Conservation (phyloP, 2,797 vertebrate species). For the Chaenodraco wilsoni region DNA sequence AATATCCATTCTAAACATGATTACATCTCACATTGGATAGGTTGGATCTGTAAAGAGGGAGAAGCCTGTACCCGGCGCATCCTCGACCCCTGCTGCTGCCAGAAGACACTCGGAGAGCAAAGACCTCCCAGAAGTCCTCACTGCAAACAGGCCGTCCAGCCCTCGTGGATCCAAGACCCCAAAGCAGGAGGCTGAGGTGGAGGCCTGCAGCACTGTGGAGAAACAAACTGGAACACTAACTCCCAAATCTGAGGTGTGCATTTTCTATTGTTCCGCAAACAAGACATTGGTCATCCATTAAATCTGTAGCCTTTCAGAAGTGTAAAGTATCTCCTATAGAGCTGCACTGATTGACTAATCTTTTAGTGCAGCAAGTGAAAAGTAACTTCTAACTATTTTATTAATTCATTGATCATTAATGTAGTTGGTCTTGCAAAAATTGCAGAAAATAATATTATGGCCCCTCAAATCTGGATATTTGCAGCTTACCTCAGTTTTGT, state of each 20-base stretch:
- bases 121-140: slow-evolving; percentile 17
- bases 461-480: too few species aligned
- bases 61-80: slow-evolving; percentile 42
- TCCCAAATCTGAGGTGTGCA: slow-evolving; percentile 71
- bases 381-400: too few species aligned
- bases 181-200: slow-evolving; percentile 57
- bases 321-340: background rate
- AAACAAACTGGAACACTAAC: slow-evolving; percentile 65
- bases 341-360: too few species aligned
- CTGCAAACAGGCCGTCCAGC: slow-evolving; percentile 47
- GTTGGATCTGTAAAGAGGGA: slow-evolving; percentile 62
- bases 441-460: too few species aligned
- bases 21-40: slow-evolving; percentile 47
- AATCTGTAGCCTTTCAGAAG: background rate
- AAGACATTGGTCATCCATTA: background rate
- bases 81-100: slow-evolving; percentile 36
- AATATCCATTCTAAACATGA: background rate
- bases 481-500: too few species aligned
- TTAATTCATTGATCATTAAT: too few species aligned
- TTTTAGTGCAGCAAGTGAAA: too few species aligned
- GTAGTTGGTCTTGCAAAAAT: too few species aligned
- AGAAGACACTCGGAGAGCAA: slow-evolving; percentile 45
- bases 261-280: background rate
- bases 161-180: slow-evolving; percentile 60
- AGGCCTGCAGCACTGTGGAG: slow-evolving; percentile 57